phyloP scores from a whole-genome alignment of 1,140 invertebrate species.

The Drosophila tsacasi region DNA sequence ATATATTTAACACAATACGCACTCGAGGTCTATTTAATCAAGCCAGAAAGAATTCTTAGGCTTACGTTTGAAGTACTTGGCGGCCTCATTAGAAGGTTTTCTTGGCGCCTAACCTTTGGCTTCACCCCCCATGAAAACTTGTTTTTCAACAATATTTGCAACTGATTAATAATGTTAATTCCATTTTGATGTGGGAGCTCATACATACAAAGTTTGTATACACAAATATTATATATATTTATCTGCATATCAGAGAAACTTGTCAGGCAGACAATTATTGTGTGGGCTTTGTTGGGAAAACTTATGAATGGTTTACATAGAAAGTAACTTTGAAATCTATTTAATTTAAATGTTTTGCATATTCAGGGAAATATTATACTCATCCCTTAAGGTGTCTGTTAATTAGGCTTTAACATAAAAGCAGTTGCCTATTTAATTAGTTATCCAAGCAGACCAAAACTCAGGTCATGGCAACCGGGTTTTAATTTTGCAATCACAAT shows the following conservation, averaged over 20 bases:
- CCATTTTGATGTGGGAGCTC: conserved; percentile 31
- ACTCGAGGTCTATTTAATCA: conserved; percentile 44
- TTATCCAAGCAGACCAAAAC: background rate
- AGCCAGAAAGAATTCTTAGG: conserved; percentile 23
- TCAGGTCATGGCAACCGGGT: conserved; percentile 7
- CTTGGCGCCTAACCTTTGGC: conserved; percentile 52
- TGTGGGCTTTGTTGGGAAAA: conserved; percentile 11
- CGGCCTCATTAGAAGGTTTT: conserved; percentile 55
- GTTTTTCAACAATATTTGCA: conserved; percentile 52
- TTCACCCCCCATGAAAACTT: conserved; percentile 52
- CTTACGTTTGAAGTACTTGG: conserved; percentile 49
- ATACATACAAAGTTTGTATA: background rate
- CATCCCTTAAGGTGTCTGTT: background rate
- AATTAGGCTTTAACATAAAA: conserved; percentile 18
- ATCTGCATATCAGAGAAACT: conserved; percentile 39
- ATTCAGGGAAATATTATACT: background rate
- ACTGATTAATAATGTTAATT: conserved; percentile 36
- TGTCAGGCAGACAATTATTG: conserved; percentile 25
- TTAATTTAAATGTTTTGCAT: background rate
- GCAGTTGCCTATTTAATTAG: conserved; percentile 29
- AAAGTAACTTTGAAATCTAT: background rate
- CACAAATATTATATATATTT: conserved; percentile 2
- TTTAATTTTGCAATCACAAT: conserved; percentile 26
- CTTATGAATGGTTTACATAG: conserved; percentile 3
- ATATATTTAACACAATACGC: conserved; percentile 31